phyloP scores from a whole-genome alignment of 2,113 vertebrate species.

The Pelodiscus sinensis region DNA sequence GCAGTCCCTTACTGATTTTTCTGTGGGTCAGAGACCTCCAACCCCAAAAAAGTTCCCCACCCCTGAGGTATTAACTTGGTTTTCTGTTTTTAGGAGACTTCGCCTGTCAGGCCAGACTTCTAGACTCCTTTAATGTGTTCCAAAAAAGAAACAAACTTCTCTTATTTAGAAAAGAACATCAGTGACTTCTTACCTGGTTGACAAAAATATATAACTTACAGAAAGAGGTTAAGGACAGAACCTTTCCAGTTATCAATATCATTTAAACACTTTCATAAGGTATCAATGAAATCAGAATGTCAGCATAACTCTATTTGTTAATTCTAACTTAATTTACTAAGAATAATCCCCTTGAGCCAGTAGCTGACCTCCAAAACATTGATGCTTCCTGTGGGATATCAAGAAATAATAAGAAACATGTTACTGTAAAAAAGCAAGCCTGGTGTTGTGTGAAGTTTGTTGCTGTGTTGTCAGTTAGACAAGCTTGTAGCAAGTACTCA shows the following conservation, averaged over 20 bases:
- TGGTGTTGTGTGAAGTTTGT: slow-evolving; percentile 42
- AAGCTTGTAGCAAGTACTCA: slow-evolving; percentile 54
- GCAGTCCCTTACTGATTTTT: no score
- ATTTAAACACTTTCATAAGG: slow-evolving; percentile 39
- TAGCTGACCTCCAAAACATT: slow-evolving; percentile 59
- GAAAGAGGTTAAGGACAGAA: slow-evolving; percentile 15
- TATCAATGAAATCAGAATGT: slow-evolving; percentile 56
- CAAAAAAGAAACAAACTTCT: slow-evolving; percentile 46
- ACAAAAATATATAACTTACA: slow-evolving; percentile 56
- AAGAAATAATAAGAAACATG: slow-evolving; percentile 71
- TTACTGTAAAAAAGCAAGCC: slow-evolving; percentile 57
- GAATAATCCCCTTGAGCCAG: slow-evolving; percentile 50
- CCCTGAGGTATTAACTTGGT: background rate
- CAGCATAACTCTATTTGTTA: slow-evolving; percentile 60
- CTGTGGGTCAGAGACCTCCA: no score
- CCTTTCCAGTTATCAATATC: slow-evolving; percentile 66
- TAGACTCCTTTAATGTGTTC: slow-evolving; percentile 47
- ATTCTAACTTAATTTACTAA: slow-evolving; percentile 71
- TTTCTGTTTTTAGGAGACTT: slow-evolving; percentile 3
- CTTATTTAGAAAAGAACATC: slow-evolving; percentile 37
- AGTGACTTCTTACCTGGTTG: slow-evolving; percentile 41
- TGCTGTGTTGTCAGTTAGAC: slow-evolving; percentile 58
- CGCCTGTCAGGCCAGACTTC: slow-evolving; percentile 16
- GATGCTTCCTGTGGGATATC: slow-evolving; percentile 63
- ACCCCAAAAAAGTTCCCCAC: no score